Evolutionary conservation across 2,888 invertebrate genomes (phyloP), one percentile per base, ranked within the genome.

Genomic region (Gymnocheta viridis): DNA sequence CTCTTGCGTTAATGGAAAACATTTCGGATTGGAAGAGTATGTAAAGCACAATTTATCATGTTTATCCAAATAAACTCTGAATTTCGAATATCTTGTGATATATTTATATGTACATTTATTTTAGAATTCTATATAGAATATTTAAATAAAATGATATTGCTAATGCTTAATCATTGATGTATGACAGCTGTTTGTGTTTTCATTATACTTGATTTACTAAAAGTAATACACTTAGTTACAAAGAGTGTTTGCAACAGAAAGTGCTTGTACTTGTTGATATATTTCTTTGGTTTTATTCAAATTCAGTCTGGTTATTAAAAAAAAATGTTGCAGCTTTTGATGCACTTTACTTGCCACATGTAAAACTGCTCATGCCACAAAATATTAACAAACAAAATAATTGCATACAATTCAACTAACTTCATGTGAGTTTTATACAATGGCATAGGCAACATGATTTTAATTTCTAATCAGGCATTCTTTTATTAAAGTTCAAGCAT

Each of bases 401-500:
- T 81, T 84, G 84, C 72, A 80, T 81, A 41, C 41, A 67, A 77
- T 80, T 62, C 62, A 81, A 72, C 29, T 19, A 81, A 72, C 29
- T 19, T 60, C 41, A 62, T 47, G 51, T 67, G 41, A 60, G 10
- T 35, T 47, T 54, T 24, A 22, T 35, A 41, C 24, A 60, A 29
- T 29, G 17, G 24, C 12, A 73, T 14, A 67, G 12, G 22, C 49
- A 80, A 62, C 72, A 84, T 84, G 80, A 84, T 84, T 84, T 81
- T 77, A 84, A 84, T 84, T 84, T 84, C 84, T 81, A 81, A 84
- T 80, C 77, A 73, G 72, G 41, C 44, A 66, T 77, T 72, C 27
- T 69, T 82, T 74, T 74, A 78, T 82, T 74, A 74, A 79, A 82
- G 79, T 82, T 79, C 79, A 79, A 41, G 74, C 79, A 72, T 82